These are phyloP conservation scores for Silurus asotus DNA, from an alignment of 2,113 vertebrate genomes.

Conservation along the genomic window DNA sequence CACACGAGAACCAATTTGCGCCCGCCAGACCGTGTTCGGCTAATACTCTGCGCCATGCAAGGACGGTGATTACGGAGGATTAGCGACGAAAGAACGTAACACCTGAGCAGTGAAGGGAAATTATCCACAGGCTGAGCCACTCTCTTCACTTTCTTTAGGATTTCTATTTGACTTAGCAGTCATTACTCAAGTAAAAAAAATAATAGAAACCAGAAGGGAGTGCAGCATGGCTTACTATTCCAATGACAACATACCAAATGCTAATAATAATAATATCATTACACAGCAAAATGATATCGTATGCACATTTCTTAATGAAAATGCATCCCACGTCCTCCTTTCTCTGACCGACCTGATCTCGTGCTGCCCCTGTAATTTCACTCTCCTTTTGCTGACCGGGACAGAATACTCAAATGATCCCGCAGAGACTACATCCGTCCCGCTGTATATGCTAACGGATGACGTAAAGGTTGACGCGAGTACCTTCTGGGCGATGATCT, in stretches of 20 bases:
- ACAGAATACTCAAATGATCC: conserved; percentile 21
- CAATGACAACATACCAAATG: not conserved
- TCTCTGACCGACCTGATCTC: not conserved
- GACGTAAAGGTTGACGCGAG: not conserved
- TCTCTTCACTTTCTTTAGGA: conserved; percentile 32
- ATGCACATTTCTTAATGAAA: conserved; percentile 12
- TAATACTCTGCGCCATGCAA: conserved; percentile 17
- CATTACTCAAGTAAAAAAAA: conserved; percentile 7
- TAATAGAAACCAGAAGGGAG: conserved; percentile 7
- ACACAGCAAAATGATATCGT: conserved; percentile 9
- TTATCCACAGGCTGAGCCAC: conserved; percentile 26
- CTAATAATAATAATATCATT: not conserved
- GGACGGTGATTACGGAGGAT: conserved; percentile 20
- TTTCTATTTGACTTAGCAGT: conserved; percentile 27
- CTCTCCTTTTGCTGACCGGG: conserved; percentile 9
- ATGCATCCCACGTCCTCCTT: not conserved
- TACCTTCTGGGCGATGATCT: conserved; percentile 91
- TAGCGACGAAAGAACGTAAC: conserved; percentile 36
- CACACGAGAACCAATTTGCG: conserved; percentile 18
- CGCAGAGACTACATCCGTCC: not conserved
- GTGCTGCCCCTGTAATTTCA: not conserved
- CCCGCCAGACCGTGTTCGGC: not conserved
- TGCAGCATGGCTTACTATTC: not conserved
- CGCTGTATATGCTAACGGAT: not conserved
- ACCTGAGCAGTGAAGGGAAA: conserved; percentile 35